phyloP scores from a whole-genome alignment of 2,113 vertebrate genomes.

The Zapus hudsonius region DNA sequence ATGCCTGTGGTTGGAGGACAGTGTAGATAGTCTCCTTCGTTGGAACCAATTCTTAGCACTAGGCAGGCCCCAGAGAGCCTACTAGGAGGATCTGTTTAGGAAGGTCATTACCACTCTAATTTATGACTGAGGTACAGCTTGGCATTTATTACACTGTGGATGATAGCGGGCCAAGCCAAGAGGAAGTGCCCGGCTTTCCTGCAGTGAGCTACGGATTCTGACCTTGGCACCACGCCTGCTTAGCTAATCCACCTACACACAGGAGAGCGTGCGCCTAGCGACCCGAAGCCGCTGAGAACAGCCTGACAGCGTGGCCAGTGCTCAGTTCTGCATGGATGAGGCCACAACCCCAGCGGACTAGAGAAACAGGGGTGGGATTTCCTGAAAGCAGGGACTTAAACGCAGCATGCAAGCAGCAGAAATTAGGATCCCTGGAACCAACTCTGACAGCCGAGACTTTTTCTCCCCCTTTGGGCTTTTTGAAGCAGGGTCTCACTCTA shows the following conservation, averaged over 20 bases:
- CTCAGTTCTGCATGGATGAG: background rate
- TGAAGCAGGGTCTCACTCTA: no score
- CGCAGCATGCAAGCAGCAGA: background rate
- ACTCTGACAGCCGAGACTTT: background rate
- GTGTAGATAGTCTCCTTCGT: background rate
- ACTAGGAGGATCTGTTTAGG: no score
- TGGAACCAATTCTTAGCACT: background rate
- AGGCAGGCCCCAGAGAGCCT: background rate
- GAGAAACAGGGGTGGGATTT: background rate
- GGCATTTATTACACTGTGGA: background rate
- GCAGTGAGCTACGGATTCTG: background rate
- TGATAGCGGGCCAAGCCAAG: background rate
- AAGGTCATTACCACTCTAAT: background rate
- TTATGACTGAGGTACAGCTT: background rate
- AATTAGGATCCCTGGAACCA: background rate
- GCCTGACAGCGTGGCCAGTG: background rate
- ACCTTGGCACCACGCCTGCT: background rate
- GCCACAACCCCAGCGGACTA: accelerated
- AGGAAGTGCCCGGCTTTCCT: background rate
- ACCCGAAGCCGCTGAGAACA: background rate
- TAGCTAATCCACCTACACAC: background rate
- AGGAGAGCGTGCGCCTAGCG: background rate
- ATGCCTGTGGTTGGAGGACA: background rate
- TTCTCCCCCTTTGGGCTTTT: background rate
- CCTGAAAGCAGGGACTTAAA: background rate